These are phyloP conservation scores for Sinotaia quadrata DNA, from an alignment of 2,888 invertebrate species.

Conservation along the genomic window DNA sequence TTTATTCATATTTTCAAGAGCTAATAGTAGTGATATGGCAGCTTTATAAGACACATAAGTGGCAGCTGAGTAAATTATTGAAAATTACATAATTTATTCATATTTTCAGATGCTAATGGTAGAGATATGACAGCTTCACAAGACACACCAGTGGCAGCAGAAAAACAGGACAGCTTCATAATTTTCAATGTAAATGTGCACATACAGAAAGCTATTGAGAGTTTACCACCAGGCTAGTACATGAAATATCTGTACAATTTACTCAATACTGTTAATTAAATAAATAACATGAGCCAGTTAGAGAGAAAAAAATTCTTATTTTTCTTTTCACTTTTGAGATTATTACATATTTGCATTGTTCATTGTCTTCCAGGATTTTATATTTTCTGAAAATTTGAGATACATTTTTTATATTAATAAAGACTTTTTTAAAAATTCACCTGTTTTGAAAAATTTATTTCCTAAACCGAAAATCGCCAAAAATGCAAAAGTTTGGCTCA, in stretches of 20 bases:
- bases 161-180: slow-evolving; percentile 58
- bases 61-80: background rate
- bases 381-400: too few relatives aligned
- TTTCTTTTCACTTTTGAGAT: background rate
- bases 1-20: background rate
- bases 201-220: slow-evolving; percentile 65
- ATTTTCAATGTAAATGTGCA: slow-evolving; percentile 62
- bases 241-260: too few relatives aligned
- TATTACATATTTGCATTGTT: too few relatives aligned
- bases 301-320: background rate
- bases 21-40: too few relatives aligned
- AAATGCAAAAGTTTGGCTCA: too few relatives aligned
- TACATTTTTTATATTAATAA: too few relatives aligned
- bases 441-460: too few relatives aligned
- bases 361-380: too few relatives aligned
- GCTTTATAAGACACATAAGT: too few relatives aligned
- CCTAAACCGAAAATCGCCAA: too few relatives aligned
- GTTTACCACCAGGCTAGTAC: slow-evolving; percentile 61
- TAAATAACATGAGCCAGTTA: background rate
- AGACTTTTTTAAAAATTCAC: too few relatives aligned
- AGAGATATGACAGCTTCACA: slow-evolving; percentile 57
- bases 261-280: background rate
- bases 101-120: slow-evolving; percentile 52
- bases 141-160: slow-evolving; percentile 60
- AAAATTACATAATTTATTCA: background rate